Conservation (phyloP, 1,140 invertebrate species). For the Euwallacea similis region DNA sequence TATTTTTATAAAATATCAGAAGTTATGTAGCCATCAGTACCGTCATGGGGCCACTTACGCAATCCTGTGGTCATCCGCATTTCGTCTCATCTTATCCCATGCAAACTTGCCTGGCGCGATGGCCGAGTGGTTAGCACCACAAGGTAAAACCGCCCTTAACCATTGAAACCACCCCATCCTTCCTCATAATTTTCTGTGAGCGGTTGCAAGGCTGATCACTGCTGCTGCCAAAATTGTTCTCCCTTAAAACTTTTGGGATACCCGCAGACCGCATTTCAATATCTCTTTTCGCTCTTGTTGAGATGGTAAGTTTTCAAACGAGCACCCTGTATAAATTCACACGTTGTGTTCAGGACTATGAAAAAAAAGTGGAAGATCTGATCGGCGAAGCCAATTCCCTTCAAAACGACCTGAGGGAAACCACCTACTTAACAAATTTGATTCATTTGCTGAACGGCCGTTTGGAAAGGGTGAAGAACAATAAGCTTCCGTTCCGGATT, state of each 20-base stretch:
- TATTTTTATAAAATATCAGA: too few species aligned
- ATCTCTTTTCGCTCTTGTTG: background rate
- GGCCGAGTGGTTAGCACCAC: too few species aligned
- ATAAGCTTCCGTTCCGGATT: constrained; percentile 43
- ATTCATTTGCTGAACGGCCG: constrained; percentile 42
- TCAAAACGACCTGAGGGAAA: constrained; percentile 40
- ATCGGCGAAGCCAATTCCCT: constrained; percentile 33
- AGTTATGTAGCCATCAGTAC: too few species aligned
- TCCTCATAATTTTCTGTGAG: too few species aligned
- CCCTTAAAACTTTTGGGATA: background rate
- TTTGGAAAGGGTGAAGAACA: constrained; percentile 41
- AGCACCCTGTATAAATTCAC: background rate
- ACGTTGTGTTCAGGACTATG: constrained; percentile 33
- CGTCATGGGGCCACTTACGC: too few species aligned
- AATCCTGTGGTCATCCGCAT: too few species aligned
- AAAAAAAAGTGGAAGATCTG: constrained; percentile 35
- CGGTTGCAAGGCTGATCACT: too few species aligned
- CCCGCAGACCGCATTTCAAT: background rate
- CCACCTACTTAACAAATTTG: constrained; percentile 43
- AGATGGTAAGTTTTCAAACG: background rate
- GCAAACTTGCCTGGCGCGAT: too few species aligned
- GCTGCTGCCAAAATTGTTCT: background rate
- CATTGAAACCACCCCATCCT: too few species aligned
- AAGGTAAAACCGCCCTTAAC: too few species aligned
- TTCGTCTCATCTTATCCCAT: too few species aligned